Evolutionary conservation across 2,113 vertebrate genomes (phyloP), one percentile per base, ranked within the genome.

Genomic region (Trogon surrucura): DNA sequence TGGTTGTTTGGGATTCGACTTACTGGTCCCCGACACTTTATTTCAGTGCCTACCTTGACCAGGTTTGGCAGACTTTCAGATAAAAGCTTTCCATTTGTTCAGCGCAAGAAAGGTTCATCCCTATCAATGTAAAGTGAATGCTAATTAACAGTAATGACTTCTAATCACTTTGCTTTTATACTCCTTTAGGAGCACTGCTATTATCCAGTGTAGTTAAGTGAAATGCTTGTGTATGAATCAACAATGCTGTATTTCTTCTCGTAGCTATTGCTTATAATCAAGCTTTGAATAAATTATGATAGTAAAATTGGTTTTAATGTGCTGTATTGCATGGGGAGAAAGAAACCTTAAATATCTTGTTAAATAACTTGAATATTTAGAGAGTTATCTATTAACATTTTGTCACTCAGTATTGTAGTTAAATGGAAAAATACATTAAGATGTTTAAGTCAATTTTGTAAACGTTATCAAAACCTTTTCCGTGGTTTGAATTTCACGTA

Each of bases 121-220:
- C 85, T 95, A 95, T 97, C 93, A 98, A 95, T 97, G 95, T 97
- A 97, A 98, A 98, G 88, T 97, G 97, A 98, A 93, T 94, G 94
- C 97, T 98, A 98, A 98, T 98, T 98, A 98, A 97, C 97, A 95
- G 95, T 98, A 98, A 98, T 98, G 97, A 97, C 97, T 98, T 97
- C 96, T 98, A 98, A 98, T 98, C 97, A 95, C 95, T 97, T 98
- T 96, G 98, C 97, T 98, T 98, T 97, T 98, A 97, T 98, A 83
- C 93, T 98, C 94, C 91, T 98, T 97, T 94, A 97, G 97, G 97
- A 98, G 95, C 89, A 96, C 94, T 98, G 97, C 96, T 97, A 97
- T 98, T 98, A 98, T 97, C 96, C 96, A 97, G 73, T 97, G 95
- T 95, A 97, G 97, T 98, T 98, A 98, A 98, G 95, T 97, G 94